phyloP scores from a whole-genome alignment of 2,888 invertebrate species.

The Stenchaetothrips biformis region DNA sequence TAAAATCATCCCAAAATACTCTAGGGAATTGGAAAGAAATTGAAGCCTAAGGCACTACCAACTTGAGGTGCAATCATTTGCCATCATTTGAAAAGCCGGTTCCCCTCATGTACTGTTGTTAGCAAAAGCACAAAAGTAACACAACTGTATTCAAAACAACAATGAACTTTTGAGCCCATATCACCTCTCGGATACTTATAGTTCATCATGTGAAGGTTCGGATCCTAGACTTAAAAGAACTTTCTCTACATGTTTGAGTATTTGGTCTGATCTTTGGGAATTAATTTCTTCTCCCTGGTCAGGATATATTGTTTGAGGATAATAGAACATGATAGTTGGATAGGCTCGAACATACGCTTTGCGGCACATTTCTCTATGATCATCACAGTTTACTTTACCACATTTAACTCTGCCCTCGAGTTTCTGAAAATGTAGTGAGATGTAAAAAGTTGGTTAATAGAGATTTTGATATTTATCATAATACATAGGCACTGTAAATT shows the following conservation, averaged over 20 bases:
- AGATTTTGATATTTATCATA: constrained; percentile 29
- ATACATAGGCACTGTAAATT: constrained; percentile 29
- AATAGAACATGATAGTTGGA: constrained; percentile 55
- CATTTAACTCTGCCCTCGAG: constrained; percentile 53
- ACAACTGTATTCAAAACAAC: background rate
- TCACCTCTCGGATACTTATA: background rate
- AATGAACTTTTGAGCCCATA: background rate
- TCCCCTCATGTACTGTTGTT: background rate
- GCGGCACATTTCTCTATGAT: constrained; percentile 51
- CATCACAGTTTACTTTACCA: constrained; percentile 64
- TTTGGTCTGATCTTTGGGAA: constrained; percentile 21
- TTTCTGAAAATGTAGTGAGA: constrained; percentile 42
- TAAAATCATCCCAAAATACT: too few species aligned
- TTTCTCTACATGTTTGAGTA: constrained; percentile 5
- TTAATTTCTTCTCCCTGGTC: constrained; percentile 13
- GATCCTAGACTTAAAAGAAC: background rate
- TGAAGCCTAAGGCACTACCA: background rate
- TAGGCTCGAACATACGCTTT: constrained; percentile 53
- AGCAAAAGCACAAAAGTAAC: background rate
- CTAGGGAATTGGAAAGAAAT: background rate
- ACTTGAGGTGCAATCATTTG: background rate
- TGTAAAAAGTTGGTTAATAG: background rate
- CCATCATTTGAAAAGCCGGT: background rate
- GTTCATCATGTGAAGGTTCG: constrained; percentile 8
- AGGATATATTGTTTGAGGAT: constrained; percentile 36